Evolutionary conservation across 2,888 invertebrate genomes (phyloP), one percentile per base, ranked within the genome.

Genomic region (Nudaria mundana): DNA sequence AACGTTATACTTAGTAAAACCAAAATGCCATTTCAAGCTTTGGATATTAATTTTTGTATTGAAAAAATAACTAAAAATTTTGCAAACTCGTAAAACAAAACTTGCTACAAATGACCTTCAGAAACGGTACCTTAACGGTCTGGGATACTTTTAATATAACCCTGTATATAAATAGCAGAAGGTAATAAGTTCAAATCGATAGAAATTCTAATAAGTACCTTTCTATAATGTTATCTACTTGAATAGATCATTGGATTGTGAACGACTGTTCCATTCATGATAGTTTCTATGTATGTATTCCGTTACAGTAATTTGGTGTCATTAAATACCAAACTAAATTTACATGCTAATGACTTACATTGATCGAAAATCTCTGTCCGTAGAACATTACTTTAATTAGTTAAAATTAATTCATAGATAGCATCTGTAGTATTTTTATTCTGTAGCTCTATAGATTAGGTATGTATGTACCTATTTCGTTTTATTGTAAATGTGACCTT

Each of bases 61-160:
- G 2, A 20, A 20, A 7, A 7, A 20, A 20, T 20, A 20, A 20
- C 8, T 5, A 8, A 20, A 11, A 31, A 20, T 12, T 13, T 13
- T 31, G n/a, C 12, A 7, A 2, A 52, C 46, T 39, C 37, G 43
- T 44, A 47, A 47, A 30, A 56, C 46, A 48, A 46, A 54, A 60
- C 52, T 46, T 40, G 51, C 51, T 52, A 63, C 63, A 62, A 64
- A 64, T 64, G 56, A 33, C 44, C 37, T 31, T 38, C 52, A 59
- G 50, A 55, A 55, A 45, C 47, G 35, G 45, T n/a, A n/a, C n/a
- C 52, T 55, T 43, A n/a, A n/a, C n/a, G n/a, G 41, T 40, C 46
- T 56, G 37, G 65, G 62, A 63, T 64, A 52, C 14, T 24, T 37
- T 50, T 51, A 14, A 55, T 51, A 52, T 57, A 55, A 53, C 55